These are phyloP conservation scores for Perccottus glenii DNA, from an alignment of 2,113 vertebrate genomes.

Conservation along the genomic window DNA sequence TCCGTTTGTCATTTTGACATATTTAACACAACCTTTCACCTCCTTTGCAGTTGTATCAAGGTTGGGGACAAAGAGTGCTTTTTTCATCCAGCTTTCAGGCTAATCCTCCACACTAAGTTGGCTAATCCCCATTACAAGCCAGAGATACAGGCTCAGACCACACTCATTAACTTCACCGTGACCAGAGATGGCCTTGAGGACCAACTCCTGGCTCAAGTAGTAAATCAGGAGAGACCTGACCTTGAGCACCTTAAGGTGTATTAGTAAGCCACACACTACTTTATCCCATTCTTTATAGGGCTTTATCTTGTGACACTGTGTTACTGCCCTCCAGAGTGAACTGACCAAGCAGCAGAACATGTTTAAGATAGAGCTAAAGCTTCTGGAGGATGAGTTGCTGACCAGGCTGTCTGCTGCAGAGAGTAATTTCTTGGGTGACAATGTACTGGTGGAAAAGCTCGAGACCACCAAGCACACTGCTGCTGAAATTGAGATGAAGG, in stretches of 20 bases:
- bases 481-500: conserved; percentile 83
- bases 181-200: conserved; percentile 74
- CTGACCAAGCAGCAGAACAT: conserved; percentile 84
- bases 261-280: background rate
- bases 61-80: conserved; percentile 79
- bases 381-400: conserved; percentile 82
- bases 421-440: conserved; percentile 80
- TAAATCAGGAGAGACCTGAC: conserved; percentile 78
- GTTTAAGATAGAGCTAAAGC: conserved; percentile 87
- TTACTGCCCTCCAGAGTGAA: conserved; percentile 67
- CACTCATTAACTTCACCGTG: conserved; percentile 79
- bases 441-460: conserved; percentile 81
- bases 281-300: background rate
- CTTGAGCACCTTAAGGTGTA: conserved; percentile 77
- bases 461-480: conserved; percentile 83
- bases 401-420: conserved; percentile 77
- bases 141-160: conserved; percentile 81
- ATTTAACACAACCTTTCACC: background rate
- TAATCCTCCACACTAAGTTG: conserved; percentile 81
- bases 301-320: background rate
- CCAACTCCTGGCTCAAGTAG: conserved; percentile 79
- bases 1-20: background rate
- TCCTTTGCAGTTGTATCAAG: conserved; percentile 76
- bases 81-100: conserved; percentile 78
- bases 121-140: conserved; percentile 80